Evolutionary conservation across 2,113 vertebrate genomes (phyloP), one percentile per base, ranked within the genome.

Genomic region (Pholis gunnellus): DNA sequence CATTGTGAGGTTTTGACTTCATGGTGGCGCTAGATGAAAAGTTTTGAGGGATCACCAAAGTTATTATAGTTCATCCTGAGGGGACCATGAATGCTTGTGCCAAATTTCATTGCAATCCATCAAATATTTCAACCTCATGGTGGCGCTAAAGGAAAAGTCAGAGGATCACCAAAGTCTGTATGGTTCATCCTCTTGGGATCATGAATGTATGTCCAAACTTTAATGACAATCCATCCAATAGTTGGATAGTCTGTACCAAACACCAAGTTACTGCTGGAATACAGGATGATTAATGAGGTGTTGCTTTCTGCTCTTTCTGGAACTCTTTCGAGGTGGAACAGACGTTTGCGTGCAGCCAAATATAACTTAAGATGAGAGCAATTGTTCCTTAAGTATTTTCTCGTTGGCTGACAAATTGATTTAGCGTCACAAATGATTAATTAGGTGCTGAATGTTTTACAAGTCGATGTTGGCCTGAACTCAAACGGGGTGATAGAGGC

Each of bases 381-480:
- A 67, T 71, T 81, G 46, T 81, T 81, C 77, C 66, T 81, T 69
- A 75, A 86, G 70, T 71, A 34, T 81, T 78, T 84, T 82, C 77
- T 70, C 67, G 63, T 42, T 11, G 68, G 81, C 46, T 79, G 79
- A 83, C 38, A 0, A 69, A 85, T 85, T 46, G 86, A 87, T 87
- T 83, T 48, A 57, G 36, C 78, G 13, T 84, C 77, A 48, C 68
- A 44, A 46, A 67, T 83, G 86, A 88, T 83, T 73, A 75, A 87
- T 89, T 75, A 65, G 79, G 48, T 78, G 78, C 67, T 11, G 14
- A 52, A 52, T 86, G 82, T 83, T 86, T 80, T 81, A 84, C 75
- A 85, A 75, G 79, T 75, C 54, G 31, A 80, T 79, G 66, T 48
- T 84, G 85, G 83, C 84, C 61, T 29, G 46, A 57, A 34, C 68